phyloP scores from a whole-genome alignment of 2,113 vertebrate species.

The Cebus imitator region DNA sequence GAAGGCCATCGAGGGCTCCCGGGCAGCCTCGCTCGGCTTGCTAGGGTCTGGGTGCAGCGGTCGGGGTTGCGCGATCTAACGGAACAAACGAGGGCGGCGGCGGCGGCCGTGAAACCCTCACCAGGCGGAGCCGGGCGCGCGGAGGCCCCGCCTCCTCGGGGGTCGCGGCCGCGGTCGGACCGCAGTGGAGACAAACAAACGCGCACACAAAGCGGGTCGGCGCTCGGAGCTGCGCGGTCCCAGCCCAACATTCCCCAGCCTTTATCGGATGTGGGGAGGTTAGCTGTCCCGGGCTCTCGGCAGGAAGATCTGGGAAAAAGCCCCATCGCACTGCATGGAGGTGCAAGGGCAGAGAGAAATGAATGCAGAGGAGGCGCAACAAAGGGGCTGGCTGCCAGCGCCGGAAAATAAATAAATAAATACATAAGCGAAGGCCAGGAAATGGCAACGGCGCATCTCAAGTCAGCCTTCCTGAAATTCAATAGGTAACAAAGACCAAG shows the following conservation, averaged over 20 bases:
- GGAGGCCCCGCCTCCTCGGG: slow-evolving; percentile 82
- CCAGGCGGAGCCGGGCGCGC: slow-evolving; percentile 72
- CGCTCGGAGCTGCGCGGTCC: not conserved
- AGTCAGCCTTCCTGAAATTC: slow-evolving; percentile 73
- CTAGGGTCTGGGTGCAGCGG: not conserved
- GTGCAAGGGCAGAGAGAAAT: slow-evolving; percentile 43
- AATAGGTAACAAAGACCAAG: slow-evolving; percentile 65
- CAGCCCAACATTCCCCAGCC: not conserved
- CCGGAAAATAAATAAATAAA: not conserved
- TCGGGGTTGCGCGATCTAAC: slow-evolving; percentile 14
- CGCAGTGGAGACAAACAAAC: not conserved
- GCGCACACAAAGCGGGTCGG: slow-evolving; percentile 16
- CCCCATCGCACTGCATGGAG: not conserved
- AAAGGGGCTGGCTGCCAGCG: slow-evolving; percentile 63
- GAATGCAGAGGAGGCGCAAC: slow-evolving; percentile 55
- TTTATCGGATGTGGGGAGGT: not conserved
- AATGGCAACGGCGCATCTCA: slow-evolving; percentile 47
- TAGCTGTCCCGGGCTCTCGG: not conserved
- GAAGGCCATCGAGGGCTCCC: not conserved
- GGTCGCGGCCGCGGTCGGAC: slow-evolving; percentile 28
- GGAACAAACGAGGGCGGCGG: slow-evolving; percentile 72
- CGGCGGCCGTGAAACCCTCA: slow-evolving; percentile 53
- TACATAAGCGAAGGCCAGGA: slow-evolving; percentile 29
- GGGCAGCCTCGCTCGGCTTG: not conserved
- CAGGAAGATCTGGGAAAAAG: not conserved